Base-by-base conservation (phyloP, 2,113 vertebrate species). In the Pomatostomus ruficeps region DNA sequence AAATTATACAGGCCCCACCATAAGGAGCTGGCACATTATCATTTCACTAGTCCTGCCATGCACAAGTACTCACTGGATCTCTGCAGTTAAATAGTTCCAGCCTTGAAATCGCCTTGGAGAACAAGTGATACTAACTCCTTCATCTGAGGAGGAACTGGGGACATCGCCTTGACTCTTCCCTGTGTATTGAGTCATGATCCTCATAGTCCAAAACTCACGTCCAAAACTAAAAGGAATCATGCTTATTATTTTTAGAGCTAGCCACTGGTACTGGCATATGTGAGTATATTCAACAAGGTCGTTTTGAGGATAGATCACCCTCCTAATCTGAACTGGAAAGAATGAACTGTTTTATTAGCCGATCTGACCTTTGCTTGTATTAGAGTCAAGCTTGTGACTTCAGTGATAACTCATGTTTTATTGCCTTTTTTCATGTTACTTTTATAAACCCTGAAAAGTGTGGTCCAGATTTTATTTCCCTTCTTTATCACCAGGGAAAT, bases 361-460 rank as follows among this genome's bases (percentile, higher is more conserved):
- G 77, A 65, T 73, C 70, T 82, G 84, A 88, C 78, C 85, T 93
- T 52, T 93, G 54, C 57, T 77, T 75, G 31, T 59, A 42, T 75
- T 76, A 52, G 40, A 92, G 45, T 65, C 52, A 84, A 86, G 68
- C 46, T 43, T 81, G 70, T 89, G 80, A 29, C 59, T 93, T 45
- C 48, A 33, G 76, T 42, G 79, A 91, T 90, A 95, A 93, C 28
- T 87, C 66, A 58, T 33, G 17, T 66, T 94, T 94, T 92, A 96
- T 70, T 90, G 43, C 62, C 66, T 88, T 89, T 92, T 77, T 81
- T 84, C 36, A 45, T 65, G 29, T 82, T 85, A 85, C 66, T 94
- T 38, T 66, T 82, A 54, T 94, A 87, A 95, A 95, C 33, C 38
- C 45, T 91, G 74, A 54, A 57, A 92, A 88, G 5, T 12, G 18